Evolutionary conservation across 1,140 invertebrate species (phyloP).

Genomic region (Holotrichia oblita): DNA sequence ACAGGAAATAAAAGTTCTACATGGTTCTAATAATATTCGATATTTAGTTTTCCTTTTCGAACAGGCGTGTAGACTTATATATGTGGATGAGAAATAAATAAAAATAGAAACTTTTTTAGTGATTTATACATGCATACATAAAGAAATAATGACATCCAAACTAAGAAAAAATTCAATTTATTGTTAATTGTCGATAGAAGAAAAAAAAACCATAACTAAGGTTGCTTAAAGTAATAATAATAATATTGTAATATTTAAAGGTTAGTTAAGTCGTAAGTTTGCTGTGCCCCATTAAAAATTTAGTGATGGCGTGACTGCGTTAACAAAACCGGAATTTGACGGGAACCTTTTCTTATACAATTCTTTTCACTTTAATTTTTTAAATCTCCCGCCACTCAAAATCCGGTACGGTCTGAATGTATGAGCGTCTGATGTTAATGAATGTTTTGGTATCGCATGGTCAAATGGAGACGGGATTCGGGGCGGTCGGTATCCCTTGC

Average conservation of each 20-base stretch:
- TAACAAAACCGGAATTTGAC: conserved; percentile 1
- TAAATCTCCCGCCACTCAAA: not conserved
- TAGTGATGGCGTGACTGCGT: conserved; percentile 56
- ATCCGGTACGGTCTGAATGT: not conserved
- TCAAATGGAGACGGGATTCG: conserved; percentile 48
- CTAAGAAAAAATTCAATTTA: conserved; percentile 12
- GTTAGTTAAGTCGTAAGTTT: conserved; percentile 43
- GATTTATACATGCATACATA: not conserved
- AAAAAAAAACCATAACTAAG: conserved; percentile 1
- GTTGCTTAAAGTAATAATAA: conserved; percentile 26
- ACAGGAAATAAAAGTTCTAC: conserved; percentile 15
- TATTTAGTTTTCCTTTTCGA: not conserved
- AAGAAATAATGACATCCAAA: conserved; percentile 25
- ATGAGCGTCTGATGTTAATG: too few relatives aligned
- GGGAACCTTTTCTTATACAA: conserved; percentile 18
- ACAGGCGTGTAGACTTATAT: conserved; percentile 6
- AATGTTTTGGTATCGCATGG: conserved; percentile 44
- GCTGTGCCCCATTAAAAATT: conserved; percentile 61
- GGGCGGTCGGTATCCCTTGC: conserved; percentile 56
- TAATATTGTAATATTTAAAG: conserved; percentile 30
- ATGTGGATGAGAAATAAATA: conserved; percentile 10
- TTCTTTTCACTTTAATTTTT: not conserved
- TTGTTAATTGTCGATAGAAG: conserved; percentile 20
- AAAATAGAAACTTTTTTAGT: conserved; percentile 24
- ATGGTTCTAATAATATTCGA: not conserved